Conservation (phyloP, 1,140 invertebrate genomes). For the Saccostrea glomerata region DNA sequence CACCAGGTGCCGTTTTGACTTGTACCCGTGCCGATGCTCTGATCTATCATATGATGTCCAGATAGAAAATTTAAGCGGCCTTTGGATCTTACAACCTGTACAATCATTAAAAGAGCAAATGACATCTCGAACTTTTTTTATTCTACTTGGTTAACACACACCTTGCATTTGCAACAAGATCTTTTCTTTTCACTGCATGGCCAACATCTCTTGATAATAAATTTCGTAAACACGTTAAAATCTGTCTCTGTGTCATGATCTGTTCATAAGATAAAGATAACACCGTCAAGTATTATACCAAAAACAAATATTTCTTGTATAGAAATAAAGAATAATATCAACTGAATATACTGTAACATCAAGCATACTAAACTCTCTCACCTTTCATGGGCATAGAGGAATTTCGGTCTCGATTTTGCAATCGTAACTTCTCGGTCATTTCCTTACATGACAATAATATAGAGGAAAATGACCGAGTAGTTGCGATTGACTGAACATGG, state of each 20-base stretch:
- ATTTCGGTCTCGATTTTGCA: background rate
- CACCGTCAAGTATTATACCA: background rate
- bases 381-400: slow-evolving; percentile 8
- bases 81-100: no score
- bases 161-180: background rate
- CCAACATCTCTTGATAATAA: background rate
- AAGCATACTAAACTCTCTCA: background rate
- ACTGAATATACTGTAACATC: background rate
- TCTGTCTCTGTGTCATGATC: background rate
- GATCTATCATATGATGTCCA: no score
- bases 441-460: no score
- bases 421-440: background rate
- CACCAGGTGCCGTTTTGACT: no score
- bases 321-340: background rate
- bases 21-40: no score
- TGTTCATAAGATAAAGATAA: background rate
- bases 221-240: background rate
- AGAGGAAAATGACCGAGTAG: no score
- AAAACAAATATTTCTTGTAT: background rate
- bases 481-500: no score
- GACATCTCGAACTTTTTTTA: no score
- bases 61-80: no score
- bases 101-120: no score
- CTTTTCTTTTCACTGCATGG: background rate
- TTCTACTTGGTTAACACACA: background rate